Evolutionary conservation across 2,797 vertebrate species (phyloP).

Genomic region (Rallus crepitans): DNA sequence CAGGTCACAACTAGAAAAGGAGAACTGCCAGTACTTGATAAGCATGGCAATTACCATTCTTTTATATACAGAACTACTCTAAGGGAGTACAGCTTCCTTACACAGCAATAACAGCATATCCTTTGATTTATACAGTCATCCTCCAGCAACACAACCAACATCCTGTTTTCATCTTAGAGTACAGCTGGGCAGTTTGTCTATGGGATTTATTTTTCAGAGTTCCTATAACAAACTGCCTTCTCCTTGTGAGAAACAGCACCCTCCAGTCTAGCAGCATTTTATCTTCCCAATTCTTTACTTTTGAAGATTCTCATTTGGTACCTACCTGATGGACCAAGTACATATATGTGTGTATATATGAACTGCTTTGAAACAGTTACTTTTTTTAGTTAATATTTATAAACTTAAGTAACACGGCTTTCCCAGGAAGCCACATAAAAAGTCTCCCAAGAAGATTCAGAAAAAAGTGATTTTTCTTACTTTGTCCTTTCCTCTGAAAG

Average conservation of each 20-base stretch:
- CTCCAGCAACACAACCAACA: constrained; percentile 53
- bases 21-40: constrained; percentile 64
- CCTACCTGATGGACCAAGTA: neutral
- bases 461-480: neutral
- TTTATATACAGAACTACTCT: constrained; percentile 48
- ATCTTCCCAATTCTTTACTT: neutral
- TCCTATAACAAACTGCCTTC: neutral
- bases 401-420: neutral
- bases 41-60: constrained; percentile 59
- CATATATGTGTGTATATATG: accelerated
- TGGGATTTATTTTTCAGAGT: constrained; percentile 21
- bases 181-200: constrained; percentile 54
- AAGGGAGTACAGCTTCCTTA: constrained; percentile 61
- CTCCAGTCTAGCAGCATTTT: neutral
- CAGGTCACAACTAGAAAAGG: constrained; percentile 42
- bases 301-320: neutral
- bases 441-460: neutral
- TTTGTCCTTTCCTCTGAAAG: no score
- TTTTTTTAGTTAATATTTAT: neutral
- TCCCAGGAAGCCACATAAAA: neutral
- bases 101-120: constrained; percentile 70
- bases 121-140: constrained; percentile 66
- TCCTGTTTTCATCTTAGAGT: constrained; percentile 72
- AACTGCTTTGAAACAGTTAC: neutral
- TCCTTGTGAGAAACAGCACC: neutral